These are phyloP conservation scores for Hesperophylax magnus DNA, from an alignment of 1,140 invertebrate genomes.

Conservation along the genomic window DNA sequence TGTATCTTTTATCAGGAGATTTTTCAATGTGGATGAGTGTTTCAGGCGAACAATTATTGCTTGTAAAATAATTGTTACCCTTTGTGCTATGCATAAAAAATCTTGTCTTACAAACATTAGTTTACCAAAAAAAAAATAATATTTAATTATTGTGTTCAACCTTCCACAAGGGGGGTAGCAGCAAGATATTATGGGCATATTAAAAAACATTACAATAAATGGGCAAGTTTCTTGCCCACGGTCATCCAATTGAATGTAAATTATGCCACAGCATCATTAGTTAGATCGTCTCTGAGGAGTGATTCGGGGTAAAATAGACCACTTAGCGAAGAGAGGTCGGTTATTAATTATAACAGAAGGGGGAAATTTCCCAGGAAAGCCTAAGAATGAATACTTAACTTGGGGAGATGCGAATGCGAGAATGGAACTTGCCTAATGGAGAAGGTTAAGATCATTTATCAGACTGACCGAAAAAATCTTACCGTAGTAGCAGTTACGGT, in stretches of 20 bases:
- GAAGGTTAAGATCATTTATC: constrained; percentile 18
- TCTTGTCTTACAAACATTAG: too few relatives aligned
- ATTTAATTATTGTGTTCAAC: too few relatives aligned
- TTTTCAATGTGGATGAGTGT: too few relatives aligned
- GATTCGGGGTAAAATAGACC: constrained; percentile 16
- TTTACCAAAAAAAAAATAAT: too few relatives aligned
- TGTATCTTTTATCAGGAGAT: too few relatives aligned
- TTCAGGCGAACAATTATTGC: too few relatives aligned
- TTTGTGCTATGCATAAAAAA: too few relatives aligned
- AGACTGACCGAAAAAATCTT: constrained; percentile 20
- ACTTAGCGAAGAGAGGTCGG: constrained; percentile 33
- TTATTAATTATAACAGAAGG: constrained; percentile 35
- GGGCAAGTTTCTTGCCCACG: not conserved
- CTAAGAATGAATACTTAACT: constrained; percentile 1
- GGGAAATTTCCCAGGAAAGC: constrained; percentile 20
- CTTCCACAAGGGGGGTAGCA: too few relatives aligned
- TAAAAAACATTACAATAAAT: too few relatives aligned
- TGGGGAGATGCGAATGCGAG: constrained; percentile 11
- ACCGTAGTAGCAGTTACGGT: too few relatives aligned
- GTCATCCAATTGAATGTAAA: constrained; percentile 5
- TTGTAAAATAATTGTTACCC: too few relatives aligned
- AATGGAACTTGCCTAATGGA: constrained; percentile 17
- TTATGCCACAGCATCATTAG: constrained; percentile 18
- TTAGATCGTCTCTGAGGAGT: constrained; percentile 24
- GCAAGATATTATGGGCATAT: too few relatives aligned